Conservation (phyloP, 2,113 vertebrate species). For the Ptilonorhynchus violaceus region DNA sequence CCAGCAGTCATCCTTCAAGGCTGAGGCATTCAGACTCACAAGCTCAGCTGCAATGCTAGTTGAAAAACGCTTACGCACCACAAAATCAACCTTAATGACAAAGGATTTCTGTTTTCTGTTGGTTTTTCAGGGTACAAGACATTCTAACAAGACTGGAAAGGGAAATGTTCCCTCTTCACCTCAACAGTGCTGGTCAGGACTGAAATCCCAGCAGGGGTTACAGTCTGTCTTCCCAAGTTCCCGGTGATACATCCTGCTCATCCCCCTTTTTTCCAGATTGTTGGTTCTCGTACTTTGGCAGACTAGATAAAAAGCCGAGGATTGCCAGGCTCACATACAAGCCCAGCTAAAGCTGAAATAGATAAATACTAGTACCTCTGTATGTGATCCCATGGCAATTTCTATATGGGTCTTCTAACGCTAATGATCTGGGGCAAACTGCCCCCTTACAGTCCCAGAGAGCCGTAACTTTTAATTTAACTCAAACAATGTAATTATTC, state of each 20-base stretch:
- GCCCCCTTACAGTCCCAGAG: not conserved
- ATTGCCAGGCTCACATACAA: not conserved
- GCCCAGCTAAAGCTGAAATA: not conserved
- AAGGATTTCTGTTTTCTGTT: not conserved
- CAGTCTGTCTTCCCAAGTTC: not conserved
- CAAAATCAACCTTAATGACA: not conserved
- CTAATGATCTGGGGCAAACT: not conserved
- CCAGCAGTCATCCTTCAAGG: not conserved
- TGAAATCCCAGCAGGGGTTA: not conserved
- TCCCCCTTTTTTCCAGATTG: not conserved
- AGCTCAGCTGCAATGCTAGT: not conserved
- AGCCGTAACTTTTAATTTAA: not conserved
- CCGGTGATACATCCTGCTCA: rapidly evolving
- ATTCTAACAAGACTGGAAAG: not conserved
- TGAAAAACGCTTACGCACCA: not conserved
- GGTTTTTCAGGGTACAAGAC: not conserved
- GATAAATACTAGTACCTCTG: not conserved
- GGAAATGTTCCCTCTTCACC: not conserved
- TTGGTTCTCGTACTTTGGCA: not conserved
- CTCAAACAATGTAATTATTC: not conserved
- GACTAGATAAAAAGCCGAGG: not conserved
- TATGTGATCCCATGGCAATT: not conserved
- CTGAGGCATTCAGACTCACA: not conserved
- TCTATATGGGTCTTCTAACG: not conserved
- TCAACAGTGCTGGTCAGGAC: not conserved